Conservation (phyloP, 2,113 vertebrate genomes). For the Vireo altiloquus region DNA sequence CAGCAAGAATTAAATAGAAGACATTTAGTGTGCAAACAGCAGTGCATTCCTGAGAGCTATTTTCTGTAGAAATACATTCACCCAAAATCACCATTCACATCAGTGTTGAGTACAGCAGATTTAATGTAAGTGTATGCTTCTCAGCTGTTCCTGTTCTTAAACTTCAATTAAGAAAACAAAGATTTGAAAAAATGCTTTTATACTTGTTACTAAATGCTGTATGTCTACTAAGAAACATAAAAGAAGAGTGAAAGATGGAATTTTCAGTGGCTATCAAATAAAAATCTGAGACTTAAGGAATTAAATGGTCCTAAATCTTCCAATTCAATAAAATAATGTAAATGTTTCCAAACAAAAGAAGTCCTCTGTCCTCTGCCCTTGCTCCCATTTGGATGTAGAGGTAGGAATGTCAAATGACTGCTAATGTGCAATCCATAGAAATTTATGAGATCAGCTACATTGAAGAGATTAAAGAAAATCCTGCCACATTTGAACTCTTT, state of each 20-base stretch:
- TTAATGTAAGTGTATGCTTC: neutral
- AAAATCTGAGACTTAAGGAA: neutral
- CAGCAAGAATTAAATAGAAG: neutral
- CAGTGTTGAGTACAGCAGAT: neutral
- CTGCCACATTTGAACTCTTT: neutral
- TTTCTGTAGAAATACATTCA: neutral
- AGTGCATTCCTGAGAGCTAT: neutral
- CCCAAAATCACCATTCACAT: neutral
- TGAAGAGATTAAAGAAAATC: neutral
- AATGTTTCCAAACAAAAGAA: neutral
- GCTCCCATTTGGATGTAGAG: neutral
- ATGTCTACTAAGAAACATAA: neutral
- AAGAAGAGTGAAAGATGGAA: neutral
- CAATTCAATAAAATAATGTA: neutral
- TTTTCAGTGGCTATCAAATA: neutral
- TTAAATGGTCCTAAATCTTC: neutral
- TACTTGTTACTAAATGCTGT: neutral
- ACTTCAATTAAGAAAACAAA: neutral
- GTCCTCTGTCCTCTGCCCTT: neutral
- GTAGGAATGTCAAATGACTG: neutral
- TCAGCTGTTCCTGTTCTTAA: neutral
- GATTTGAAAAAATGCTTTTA: neutral
- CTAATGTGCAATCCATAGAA: neutral
- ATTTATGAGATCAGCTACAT: neutral
- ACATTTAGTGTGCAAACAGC: neutral